Conservation (phyloP, 37 sponge, comb jelly and placozoan species). For the Beroe forskalii region DNA sequence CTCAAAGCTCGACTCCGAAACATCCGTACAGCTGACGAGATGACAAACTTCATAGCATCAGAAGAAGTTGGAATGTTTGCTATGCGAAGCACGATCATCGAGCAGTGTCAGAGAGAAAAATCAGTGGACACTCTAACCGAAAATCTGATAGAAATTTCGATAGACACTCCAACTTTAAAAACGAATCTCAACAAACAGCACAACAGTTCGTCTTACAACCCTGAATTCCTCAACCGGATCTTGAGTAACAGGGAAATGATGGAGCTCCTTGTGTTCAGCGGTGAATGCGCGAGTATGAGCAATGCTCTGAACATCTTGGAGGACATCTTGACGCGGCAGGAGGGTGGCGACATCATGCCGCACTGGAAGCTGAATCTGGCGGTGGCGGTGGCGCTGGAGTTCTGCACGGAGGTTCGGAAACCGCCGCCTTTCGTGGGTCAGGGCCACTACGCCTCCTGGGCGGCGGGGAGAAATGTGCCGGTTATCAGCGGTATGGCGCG, state of each 20-base stretch:
- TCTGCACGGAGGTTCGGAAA: background rate
- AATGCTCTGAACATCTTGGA: background rate
- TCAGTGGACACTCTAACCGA: background rate
- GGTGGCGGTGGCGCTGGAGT: background rate
- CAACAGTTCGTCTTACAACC: background rate
- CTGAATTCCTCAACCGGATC: background rate
- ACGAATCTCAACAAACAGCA: no score
- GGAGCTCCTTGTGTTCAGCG: background rate
- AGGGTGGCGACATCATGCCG: background rate
- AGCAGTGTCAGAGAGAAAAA: background rate
- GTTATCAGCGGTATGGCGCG: background rate
- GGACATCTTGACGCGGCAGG: background rate
- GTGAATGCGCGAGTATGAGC: background rate
- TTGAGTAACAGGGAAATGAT: background rate
- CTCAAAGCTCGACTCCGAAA: background rate
- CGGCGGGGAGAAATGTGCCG: background rate
- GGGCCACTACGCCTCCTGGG: background rate
- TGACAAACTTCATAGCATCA: background rate
- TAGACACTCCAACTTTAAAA: no score
- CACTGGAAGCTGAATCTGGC: background rate
- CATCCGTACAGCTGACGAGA: background rate
- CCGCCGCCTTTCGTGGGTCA: background rate
- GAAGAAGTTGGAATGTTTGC: background rate
- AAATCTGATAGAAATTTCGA: background rate
- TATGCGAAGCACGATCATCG: background rate